Evolutionary conservation across 2,888 invertebrate species (phyloP).

Genomic region (Electrophaes corylata): DNA sequence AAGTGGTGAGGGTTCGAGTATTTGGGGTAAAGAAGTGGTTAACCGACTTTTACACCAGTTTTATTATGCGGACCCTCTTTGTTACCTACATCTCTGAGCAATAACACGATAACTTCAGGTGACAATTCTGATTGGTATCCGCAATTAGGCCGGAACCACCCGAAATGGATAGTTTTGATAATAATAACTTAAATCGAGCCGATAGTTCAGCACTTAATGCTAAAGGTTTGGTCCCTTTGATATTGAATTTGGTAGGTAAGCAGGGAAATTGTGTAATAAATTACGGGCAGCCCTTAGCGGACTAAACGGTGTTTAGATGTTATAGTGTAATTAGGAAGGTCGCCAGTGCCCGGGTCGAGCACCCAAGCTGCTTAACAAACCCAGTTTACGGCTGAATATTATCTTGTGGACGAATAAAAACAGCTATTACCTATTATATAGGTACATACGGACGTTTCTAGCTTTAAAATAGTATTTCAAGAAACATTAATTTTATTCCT

Average conservation of each 20-base stretch:
- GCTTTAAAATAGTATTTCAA: slow-evolving; percentile 3
- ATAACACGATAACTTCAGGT: slow-evolving; percentile 77
- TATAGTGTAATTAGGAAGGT: slow-evolving; percentile 64
- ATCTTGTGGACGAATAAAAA: slow-evolving; percentile 34
- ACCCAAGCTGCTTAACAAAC: slow-evolving; percentile 44
- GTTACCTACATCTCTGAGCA: slow-evolving; percentile 74
- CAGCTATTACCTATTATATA: too few species aligned
- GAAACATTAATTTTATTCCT: slow-evolving; percentile 2
- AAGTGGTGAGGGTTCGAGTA: slow-evolving; percentile 63
- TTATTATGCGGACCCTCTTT: slow-evolving; percentile 68
- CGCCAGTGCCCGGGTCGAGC: slow-evolving; percentile 51
- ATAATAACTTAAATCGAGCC: slow-evolving; percentile 74
- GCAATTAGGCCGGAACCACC: slow-evolving; percentile 60
- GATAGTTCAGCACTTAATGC: slow-evolving; percentile 67
- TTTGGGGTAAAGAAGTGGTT: slow-evolving; percentile 66
- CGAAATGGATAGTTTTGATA: slow-evolving; percentile 52
- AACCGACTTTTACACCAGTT: slow-evolving; percentile 79
- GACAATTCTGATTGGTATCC: slow-evolving; percentile 56
- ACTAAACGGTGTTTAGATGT: slow-evolving; percentile 66
- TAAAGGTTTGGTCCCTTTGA: slow-evolving; percentile 64
- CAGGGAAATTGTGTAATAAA: slow-evolving; percentile 70
- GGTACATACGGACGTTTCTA: slow-evolving; percentile 1
- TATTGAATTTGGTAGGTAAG: slow-evolving; percentile 72
- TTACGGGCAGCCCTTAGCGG: slow-evolving; percentile 62
- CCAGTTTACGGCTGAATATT: slow-evolving; percentile 47